Evolutionary conservation across 2,888 invertebrate species (phyloP).

Genomic region (Nycteola revayana): DNA sequence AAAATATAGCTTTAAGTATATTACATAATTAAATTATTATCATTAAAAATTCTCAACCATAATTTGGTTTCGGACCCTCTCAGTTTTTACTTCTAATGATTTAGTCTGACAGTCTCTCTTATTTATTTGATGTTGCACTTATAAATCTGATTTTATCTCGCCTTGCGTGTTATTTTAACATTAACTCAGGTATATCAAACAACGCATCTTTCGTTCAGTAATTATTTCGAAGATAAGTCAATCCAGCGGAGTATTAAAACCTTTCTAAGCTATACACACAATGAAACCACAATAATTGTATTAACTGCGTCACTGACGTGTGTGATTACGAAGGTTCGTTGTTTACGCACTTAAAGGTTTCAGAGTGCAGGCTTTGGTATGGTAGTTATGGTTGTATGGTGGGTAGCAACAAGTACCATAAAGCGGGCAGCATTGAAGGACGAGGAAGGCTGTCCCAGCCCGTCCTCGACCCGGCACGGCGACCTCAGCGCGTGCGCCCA

Average conservation of each 20-base stretch:
- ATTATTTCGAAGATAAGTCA: neutral
- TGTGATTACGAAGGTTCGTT: too few relatives aligned
- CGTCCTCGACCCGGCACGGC: conserved; percentile 65
- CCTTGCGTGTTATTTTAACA: neutral
- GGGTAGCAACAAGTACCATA: conserved; percentile 35
- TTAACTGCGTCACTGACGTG: too few relatives aligned
- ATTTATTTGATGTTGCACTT: neutral
- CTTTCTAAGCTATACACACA: neutral
- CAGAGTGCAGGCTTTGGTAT: conserved; percentile 4
- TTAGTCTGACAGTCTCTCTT: neutral
- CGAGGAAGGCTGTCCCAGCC: conserved; percentile 53
- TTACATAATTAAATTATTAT: too few relatives aligned
- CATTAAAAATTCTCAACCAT: too few relatives aligned
- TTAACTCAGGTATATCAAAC: neutral
- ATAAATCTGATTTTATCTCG: neutral
- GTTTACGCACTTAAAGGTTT: conserved; percentile 4
- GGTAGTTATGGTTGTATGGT: conserved; percentile 19
- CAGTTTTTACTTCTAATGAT: neutral
- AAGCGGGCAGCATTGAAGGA: conserved; percentile 53
- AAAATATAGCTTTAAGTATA: too few relatives aligned
- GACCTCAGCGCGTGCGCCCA: conserved; percentile 70
- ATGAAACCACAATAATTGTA: too few relatives aligned
- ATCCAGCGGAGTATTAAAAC: neutral
- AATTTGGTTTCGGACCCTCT: too few relatives aligned
- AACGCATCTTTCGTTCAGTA: neutral